Evolutionary conservation across 2,113 vertebrate species (phyloP).

Genomic region (Notothenia rossii): DNA sequence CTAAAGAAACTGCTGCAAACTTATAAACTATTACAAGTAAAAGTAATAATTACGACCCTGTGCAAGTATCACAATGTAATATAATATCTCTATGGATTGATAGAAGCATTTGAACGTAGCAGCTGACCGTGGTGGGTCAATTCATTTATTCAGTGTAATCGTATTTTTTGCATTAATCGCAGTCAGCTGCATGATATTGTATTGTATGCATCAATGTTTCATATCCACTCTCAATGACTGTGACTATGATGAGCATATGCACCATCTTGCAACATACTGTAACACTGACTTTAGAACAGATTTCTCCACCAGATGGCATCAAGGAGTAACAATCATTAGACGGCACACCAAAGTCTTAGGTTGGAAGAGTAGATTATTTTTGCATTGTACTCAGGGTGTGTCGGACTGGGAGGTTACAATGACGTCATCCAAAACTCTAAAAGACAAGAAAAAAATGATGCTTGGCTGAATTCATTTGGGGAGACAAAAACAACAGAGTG

Average conservation of each 20-base stretch:
- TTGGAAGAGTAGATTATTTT: neutral
- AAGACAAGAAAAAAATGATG: neutral
- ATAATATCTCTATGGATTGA: neutral
- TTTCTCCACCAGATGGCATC: constrained; percentile 67
- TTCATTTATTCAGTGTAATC: neutral
- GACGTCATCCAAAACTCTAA: neutral
- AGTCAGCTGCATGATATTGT: neutral
- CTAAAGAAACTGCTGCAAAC: no score
- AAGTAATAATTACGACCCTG: neutral
- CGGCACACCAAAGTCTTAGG: neutral
- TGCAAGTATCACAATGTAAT: neutral
- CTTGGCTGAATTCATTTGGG: neutral
- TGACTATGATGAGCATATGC: neutral
- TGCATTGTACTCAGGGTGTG: neutral
- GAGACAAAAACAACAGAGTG: neutral
- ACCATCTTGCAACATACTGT: neutral
- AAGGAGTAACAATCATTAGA: constrained; percentile 55
- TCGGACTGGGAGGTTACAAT: neutral
- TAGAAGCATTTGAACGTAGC: neutral
- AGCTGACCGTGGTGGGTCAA: neutral
- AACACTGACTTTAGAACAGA: neutral
- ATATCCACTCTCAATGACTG: neutral
- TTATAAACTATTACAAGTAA: neutral
- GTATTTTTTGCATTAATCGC: neutral
- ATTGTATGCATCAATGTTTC: neutral